Base-by-base conservation (phyloP, 2,888 invertebrate species). In the Seira musarum region DNA sequence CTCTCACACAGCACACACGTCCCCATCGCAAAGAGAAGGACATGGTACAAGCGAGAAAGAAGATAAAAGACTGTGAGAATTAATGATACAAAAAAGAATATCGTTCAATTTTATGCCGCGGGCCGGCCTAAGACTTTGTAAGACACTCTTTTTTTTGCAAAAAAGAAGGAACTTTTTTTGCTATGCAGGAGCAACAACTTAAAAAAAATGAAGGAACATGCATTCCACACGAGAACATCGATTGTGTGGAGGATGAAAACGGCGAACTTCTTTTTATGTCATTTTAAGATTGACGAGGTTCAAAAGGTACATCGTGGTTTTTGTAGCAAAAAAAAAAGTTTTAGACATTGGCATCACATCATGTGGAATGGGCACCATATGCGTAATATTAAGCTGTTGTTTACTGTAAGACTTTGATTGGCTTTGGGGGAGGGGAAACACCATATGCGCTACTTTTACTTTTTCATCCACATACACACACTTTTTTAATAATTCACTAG, bases 201-300 rank as follows among this genome's bases (percentile, higher is more conserved):
- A 60, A 21, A 19, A 15, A n/a, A 22, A 22, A 5, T 60, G 49
- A 49, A 60, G 60, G 22, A 60, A 60, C 22, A 60, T 67, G 66
- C 66, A 73, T 66, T 64, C 53, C 57, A 24, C 65, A 66, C 22
- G 67, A 22, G 25, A 75, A 5, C 40, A 25, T 21, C 13, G 46
- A 40, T 21, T 30, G 13, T 3, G 65, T 46, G 6, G 57, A 65
- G 2, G 66, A 73, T 25, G 53, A 73, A 15, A 25, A 64, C 64
- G 49, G 35, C 67, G n/a, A 60, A 53, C 66, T 74, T 35, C 65
- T 70, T 22, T 64, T 72, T 24, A 60, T 60, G 60, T 60, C 60
- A 60, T 21, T 60, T n/a, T n/a, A 60, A 60, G 60, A 60, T 60
- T 60, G 60, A 60, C 60, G 19, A 60, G 60, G 60, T 60, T 60